Evolutionary conservation across 2,888 invertebrate genomes (phyloP), one percentile per base, ranked within the genome.

Genomic region (Digitonthophagus gazella): DNA sequence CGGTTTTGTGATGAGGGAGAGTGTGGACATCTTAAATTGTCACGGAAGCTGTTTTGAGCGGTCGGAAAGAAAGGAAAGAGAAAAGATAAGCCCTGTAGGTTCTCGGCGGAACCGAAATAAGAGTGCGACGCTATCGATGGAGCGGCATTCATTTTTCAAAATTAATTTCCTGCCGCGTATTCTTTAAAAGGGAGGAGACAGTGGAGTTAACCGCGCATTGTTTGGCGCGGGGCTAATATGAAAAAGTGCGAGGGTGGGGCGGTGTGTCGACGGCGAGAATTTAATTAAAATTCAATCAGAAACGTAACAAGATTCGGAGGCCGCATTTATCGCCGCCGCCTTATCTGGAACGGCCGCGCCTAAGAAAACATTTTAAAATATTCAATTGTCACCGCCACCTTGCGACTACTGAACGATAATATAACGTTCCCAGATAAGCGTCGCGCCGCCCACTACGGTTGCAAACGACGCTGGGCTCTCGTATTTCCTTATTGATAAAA

Each of bases 241-340:
- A 81, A 82, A 82, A 82, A 82, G 79, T 82, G 77, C 80, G 79
- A 81, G 79, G 78, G 79, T 71, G 76, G 76, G 76, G 76, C 75
- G 77, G 79, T 81, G 79, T 81, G 79, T 81, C 79, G 79, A 77
- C 76, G 76, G 76, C 74, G 78, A 78, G 81, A 75, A 82, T 83
- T 82, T 82, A 83, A 83, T 82, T 82, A 83, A 83, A 82, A 82
- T 83, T 83, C 82, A 82, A 83, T 82, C 82, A 82, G 80, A 82
- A 58, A 80, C 77, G 80, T 79, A 79, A 79, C 80, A 76, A 75
- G 77, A 76, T 76, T 76, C 74, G 78, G 69, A 77, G 76, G 72
- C 75, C 78, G 78, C 79, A 79, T 81, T 81, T 81, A 80, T 80
- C 80, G 79, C 44, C 77, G 58, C 77, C 76, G 82, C 81, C 79